These are phyloP conservation scores for Hestina assimilis DNA, from an alignment of 1,140 invertebrate genomes.

Conservation along the genomic window DNA sequence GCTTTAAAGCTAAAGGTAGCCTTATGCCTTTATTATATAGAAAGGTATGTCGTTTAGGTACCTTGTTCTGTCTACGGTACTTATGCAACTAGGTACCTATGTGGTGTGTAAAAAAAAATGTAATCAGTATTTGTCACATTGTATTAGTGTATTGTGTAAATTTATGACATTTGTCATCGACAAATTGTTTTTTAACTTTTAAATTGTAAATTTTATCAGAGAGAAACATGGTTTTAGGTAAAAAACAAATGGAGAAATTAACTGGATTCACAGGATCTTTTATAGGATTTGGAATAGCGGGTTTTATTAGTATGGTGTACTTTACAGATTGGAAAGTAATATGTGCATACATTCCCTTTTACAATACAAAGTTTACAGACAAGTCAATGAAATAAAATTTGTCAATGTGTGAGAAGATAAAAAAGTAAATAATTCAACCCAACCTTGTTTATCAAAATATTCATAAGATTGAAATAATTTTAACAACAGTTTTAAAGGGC, in stretches of 20 bases:
- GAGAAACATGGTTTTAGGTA: constrained; percentile 41
- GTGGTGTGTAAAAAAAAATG: no score
- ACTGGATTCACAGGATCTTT: constrained; percentile 60
- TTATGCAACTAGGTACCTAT: no score
- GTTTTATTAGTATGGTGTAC: constrained; percentile 79
- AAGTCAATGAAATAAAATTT: constrained; percentile 7
- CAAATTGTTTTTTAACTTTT: no score
- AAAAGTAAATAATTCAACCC: background rate
- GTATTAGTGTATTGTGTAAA: no score
- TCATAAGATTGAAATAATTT: constrained; percentile 14
- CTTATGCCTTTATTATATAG: no score
- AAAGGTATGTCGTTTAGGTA: no score
- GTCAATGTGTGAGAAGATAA: background rate
- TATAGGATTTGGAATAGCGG: constrained; percentile 78
- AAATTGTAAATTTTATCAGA: no score
- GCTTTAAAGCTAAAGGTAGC: no score
- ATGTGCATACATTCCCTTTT: constrained; percentile 84
- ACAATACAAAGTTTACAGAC: constrained; percentile 82
- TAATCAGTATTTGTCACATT: no score
- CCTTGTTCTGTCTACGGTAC: no score
- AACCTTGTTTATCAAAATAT: background rate
- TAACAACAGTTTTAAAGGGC: constrained; percentile 24
- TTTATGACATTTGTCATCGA: background rate
- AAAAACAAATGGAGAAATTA: constrained; percentile 47
- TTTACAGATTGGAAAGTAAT: constrained; percentile 87